Percentiles rank a stretch among this genome's conserved stretches.
Conservation (phyloP, 2,888 invertebrate species). For the Drosophila maculinotata region DNA sequence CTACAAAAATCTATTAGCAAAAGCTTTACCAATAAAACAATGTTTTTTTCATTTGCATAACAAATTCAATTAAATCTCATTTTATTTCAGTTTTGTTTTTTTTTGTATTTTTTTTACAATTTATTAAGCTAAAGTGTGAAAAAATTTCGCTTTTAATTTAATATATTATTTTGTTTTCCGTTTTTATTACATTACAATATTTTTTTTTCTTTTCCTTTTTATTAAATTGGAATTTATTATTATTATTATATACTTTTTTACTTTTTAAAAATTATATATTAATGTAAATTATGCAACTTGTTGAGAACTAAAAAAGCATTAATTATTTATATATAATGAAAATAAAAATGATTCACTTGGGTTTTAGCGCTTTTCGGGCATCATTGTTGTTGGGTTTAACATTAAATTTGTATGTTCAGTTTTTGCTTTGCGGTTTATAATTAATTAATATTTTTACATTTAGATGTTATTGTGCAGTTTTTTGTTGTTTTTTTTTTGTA, state of each 20-base stretch:
- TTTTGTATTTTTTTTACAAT: constrained; percentile 84
- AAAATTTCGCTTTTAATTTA: constrained; percentile 85
- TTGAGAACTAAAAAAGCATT: constrained; percentile 84
- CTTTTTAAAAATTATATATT: constrained; percentile 72
- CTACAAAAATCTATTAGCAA: constrained; percentile 1
- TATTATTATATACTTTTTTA: constrained; percentile 55
- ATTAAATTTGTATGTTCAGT: constrained; percentile 67
- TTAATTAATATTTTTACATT: constrained; percentile 75
- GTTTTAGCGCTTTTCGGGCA: constrained; percentile 48
- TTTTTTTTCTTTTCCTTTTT: constrained; percentile 73
- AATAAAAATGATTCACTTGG: constrained; percentile 67
- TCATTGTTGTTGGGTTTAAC: constrained; percentile 49
- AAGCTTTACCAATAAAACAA: background rate
- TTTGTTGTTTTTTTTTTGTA: constrained; percentile 41
- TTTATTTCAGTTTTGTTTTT: constrained; percentile 83
- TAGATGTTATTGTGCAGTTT: constrained; percentile 83
- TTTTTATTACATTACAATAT: constrained; percentile 74
- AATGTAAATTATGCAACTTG: constrained; percentile 82
- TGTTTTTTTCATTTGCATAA: constrained; percentile 84
- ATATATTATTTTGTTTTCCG: constrained; percentile 68
- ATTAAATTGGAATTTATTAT: constrained; percentile 62
- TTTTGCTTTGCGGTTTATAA: constrained; percentile 58
- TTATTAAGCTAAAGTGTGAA: constrained; percentile 86
- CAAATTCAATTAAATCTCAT: constrained; percentile 85
- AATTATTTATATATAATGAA: constrained; percentile 82